These are phyloP conservation scores for Ridgeia piscesae DNA, from an alignment of 1,140 invertebrate genomes.

Conservation along the genomic window DNA sequence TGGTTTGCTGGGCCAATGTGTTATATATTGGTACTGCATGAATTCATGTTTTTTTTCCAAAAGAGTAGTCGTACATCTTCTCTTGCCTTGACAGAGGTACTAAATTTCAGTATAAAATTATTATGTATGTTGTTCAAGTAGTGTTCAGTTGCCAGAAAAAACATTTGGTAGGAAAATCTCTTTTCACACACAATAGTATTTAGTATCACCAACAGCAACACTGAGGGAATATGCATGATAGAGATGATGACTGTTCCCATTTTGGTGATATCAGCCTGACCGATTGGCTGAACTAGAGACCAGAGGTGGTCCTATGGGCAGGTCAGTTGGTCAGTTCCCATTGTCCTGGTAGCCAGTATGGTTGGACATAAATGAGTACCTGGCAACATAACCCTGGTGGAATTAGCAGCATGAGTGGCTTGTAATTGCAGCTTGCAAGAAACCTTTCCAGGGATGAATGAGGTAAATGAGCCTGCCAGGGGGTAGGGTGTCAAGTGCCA, in stretches of 20 bases:
- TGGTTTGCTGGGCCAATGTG: no score
- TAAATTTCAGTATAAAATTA: background rate
- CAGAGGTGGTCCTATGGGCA: background rate
- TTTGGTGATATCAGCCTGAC: background rate
- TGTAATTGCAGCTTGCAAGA: background rate
- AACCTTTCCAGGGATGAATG: background rate
- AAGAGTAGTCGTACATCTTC: no score
- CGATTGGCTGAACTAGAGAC: background rate
- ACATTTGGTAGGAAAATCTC: no score
- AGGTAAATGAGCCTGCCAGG: background rate
- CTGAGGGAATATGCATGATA: no score
- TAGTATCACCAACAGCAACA: no score
- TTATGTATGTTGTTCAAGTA: background rate
- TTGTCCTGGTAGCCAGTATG: no score
- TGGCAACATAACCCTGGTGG: background rate
- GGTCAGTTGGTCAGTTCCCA: no score
- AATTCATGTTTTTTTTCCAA: no score
- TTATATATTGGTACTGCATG: no score
- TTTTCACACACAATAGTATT: no score
- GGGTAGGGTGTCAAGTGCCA: background rate
- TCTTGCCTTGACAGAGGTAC: background rate
- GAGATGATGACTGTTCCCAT: background rate
- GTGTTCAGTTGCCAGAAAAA: no score
- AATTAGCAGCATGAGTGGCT: background rate
- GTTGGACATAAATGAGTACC: background rate